Evolutionary conservation across 2,888 invertebrate genomes (phyloP), one percentile per base, ranked within the genome.

Genomic region (Cacoxenus indagator): DNA sequence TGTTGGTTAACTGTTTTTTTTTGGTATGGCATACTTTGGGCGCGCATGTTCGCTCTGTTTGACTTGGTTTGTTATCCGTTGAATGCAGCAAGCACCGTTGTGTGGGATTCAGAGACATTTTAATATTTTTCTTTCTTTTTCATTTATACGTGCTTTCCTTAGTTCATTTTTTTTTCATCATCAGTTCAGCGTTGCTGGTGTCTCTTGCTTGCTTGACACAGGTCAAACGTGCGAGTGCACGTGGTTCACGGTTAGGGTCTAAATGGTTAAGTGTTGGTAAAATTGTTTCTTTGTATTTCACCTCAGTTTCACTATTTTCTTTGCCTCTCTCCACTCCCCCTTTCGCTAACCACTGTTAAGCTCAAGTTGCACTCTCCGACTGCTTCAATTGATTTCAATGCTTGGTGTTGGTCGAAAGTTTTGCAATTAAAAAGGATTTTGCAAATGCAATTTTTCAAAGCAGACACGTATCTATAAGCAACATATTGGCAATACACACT

Each of bases 251-350:
- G 54, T 65, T 26, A n/a, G 43, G 43, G 26, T 80, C 81, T 82
- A 80, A 80, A 83, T 73, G 80, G 79, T 76, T 74, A 80, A 83
- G 82, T 80, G 83, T 78, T 76, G 75, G 71, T 72, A 71, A 83
- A 80, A 80, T 83, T 79, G 79, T 83, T 76, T 77, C 72, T 75
- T 75, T 73, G 61, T 24, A 6, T 65, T 72, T 68, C 69, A n/a
- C 67, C 70, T 71, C 79, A 75, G 72, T 78, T 73, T 74, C 68
- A 27, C 26, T 48, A 17, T 17, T 31, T 65, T 65, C 43, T 54
- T 17, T 65, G 6, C 29, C 51, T 19, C 43, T 59, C 0, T 61
- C 22, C 5, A 19, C 37, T 27, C 26, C 31, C 31, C 5, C 9
- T 31, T 31, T 31, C n/a, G n/a, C n/a, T n/a, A n/a, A n/a, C n/a